These are phyloP conservation scores for Nephrotoma appendiculata DNA, from an alignment of 2,888 invertebrate genomes.

Conservation along the genomic window DNA sequence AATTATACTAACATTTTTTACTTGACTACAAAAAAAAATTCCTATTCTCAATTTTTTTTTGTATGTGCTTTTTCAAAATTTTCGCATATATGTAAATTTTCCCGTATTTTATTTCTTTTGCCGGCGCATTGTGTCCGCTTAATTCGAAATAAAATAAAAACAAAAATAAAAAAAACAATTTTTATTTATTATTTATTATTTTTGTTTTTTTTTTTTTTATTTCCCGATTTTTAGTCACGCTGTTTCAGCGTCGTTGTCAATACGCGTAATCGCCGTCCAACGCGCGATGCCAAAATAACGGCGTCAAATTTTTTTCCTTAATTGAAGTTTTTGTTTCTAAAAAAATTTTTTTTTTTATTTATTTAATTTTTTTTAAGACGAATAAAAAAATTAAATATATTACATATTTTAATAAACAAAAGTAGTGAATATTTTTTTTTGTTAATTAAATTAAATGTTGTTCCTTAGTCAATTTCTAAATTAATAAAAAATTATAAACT, in stretches of 20 bases:
- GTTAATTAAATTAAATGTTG: neutral
- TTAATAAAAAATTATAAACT: neutral
- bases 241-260: slow-evolving; percentile 18
- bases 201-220: neutral
- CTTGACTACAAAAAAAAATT: neutral
- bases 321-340: neutral
- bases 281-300: slow-evolving; percentile 15
- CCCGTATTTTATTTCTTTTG: slow-evolving; percentile 8
- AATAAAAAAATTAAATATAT: slow-evolving; percentile 6
- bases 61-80: neutral
- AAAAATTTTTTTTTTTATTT: neutral
- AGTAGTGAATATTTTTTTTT: neutral
- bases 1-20: neutral
- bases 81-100: neutral
- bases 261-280: slow-evolving; percentile 16
- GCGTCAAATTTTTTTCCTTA: slow-evolving; percentile 13
- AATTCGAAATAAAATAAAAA: neutral
- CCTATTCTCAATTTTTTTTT: neutral
- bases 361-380: slow-evolving; percentile 8
- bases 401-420: slow-evolving; percentile 1
- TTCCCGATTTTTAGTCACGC: slow-evolving; percentile 14
- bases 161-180: neutral
- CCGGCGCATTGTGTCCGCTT: slow-evolving; percentile 15
- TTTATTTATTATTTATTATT: neutral
- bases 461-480: neutral